Evolutionary conservation across 2,113 vertebrate species (phyloP).

Genomic region (Mionectes macconnelli): DNA sequence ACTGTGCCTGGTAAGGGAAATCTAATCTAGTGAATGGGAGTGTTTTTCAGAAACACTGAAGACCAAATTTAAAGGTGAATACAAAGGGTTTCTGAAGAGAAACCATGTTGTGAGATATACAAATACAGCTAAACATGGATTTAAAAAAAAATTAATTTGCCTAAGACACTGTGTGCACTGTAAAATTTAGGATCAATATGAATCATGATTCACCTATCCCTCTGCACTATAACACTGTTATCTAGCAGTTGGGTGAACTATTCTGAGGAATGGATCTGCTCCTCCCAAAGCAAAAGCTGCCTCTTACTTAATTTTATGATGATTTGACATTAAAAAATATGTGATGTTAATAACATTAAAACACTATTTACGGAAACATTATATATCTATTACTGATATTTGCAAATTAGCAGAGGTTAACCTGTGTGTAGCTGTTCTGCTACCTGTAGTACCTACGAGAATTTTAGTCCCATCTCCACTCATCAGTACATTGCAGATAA

Average conservation of each 20-base stretch:
- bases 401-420: not conserved
- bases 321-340: not conserved
- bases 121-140: not conserved
- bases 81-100: not conserved
- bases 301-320: not conserved
- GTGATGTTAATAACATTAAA: not conserved
- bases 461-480: not conserved
- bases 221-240: not conserved
- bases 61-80: not conserved
- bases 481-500: not conserved
- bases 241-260: no score
- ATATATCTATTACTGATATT: not conserved
- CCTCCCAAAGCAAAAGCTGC: not conserved
- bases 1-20: not conserved
- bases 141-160: not conserved
- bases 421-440: not conserved
- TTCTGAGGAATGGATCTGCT: not conserved
- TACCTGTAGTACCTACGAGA: not conserved
- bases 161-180: not conserved
- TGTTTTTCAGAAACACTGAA: not conserved
- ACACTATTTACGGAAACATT: not conserved
- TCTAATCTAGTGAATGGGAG: not conserved
- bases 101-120: not conserved
- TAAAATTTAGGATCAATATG: not conserved
- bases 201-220: not conserved